These are phyloP conservation scores for Hirundo rustica DNA, from an alignment of 2,797 vertebrate species.

Conservation along the genomic window DNA sequence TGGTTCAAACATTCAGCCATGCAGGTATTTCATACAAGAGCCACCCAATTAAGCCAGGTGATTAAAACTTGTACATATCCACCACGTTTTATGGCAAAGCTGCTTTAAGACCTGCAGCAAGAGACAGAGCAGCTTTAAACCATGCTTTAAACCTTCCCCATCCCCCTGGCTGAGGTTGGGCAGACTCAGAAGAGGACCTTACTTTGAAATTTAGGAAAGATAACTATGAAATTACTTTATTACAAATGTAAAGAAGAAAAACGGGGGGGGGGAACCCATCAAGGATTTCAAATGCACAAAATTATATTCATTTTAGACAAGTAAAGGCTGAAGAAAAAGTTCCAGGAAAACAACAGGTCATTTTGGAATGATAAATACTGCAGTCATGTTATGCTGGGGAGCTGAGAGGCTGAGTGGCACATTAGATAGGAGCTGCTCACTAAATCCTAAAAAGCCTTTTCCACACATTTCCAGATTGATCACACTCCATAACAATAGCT, in stretches of 20 bases:
- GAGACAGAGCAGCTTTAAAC: not conserved
- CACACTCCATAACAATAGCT: not conserved
- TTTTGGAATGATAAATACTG: not conserved
- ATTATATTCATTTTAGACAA: not conserved
- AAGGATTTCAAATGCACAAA: not conserved
- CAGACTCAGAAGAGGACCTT: not conserved
- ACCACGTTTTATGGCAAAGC: not conserved
- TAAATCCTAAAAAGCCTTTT: not conserved
- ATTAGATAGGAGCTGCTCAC: not conserved
- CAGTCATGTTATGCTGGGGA: not conserved
- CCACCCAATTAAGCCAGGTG: not conserved
- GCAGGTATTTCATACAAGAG: not conserved
- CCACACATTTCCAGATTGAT: not conserved
- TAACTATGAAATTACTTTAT: not conserved
- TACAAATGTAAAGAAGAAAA: not conserved
- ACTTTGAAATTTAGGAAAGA: not conserved
- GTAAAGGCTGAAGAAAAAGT: not conserved
- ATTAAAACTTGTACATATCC: not conserved
- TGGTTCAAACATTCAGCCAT: not conserved
- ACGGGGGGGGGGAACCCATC: fast-evolving
- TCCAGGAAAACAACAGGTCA: not conserved
- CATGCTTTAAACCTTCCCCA: not conserved
- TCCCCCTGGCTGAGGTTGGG: not conserved
- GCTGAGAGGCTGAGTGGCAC: not conserved
- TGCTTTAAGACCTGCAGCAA: not conserved